These are phyloP conservation scores for Orthosia gothica DNA, from an alignment of 2,888 invertebrate genomes.

Conservation along the genomic window DNA sequence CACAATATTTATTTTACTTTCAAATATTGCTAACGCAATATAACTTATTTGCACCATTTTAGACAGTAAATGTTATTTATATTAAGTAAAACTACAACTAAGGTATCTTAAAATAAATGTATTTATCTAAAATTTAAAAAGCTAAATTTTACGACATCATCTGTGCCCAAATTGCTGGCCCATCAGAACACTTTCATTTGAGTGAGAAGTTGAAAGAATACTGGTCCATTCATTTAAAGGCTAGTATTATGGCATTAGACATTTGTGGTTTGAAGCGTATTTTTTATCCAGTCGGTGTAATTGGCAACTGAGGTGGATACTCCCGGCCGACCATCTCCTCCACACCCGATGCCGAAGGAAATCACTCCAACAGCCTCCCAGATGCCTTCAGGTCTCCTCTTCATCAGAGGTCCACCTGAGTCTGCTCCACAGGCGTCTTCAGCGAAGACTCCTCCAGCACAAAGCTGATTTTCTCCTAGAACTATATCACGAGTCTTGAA, in stretches of 20 bases:
- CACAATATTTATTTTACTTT: constrained; percentile 72
- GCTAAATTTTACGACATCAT: too few relatives aligned
- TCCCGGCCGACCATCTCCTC: constrained; percentile 93
- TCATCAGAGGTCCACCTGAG: constrained; percentile 95
- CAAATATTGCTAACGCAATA: constrained; percentile 66
- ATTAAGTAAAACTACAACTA: constrained; percentile 6
- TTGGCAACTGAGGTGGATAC: constrained; percentile 93
- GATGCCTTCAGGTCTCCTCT: constrained; percentile 83
- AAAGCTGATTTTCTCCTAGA: constrained; percentile 92
- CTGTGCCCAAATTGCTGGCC: constrained; percentile 28
- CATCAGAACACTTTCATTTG: constrained; percentile 27
- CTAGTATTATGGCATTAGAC: constrained; percentile 69
- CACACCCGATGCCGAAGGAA: constrained; percentile 93
- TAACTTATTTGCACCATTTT: constrained; percentile 6
- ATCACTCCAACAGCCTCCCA: constrained; percentile 93
- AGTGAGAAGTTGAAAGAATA: constrained; percentile 44
- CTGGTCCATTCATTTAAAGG: constrained; percentile 36
- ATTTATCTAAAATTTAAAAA: constrained; percentile 53
- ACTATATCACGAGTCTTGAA: constrained; percentile 88
- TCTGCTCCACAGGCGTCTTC: constrained; percentile 95
- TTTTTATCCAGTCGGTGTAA: constrained; percentile 93
- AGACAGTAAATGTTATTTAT: background rate
- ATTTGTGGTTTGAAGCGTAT: constrained; percentile 79
- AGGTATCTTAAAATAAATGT: constrained; percentile 25
- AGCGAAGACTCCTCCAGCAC: constrained; percentile 93